Base-by-base conservation (phyloP, 2,113 vertebrate genomes). In the Corythoichthys intestinalis region DNA sequence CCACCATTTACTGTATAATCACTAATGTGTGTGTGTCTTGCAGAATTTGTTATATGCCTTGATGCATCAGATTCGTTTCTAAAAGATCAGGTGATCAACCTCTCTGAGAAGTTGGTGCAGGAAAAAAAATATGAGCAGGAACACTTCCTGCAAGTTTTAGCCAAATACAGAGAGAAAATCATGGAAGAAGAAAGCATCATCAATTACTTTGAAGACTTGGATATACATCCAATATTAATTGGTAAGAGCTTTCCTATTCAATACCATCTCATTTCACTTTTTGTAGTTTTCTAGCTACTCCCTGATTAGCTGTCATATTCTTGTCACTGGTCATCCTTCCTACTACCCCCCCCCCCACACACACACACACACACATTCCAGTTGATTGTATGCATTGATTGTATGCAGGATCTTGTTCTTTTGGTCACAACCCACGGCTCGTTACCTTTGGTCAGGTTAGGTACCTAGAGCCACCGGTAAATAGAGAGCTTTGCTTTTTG, bases 161-260 rank as follows among this genome's bases (percentile, higher is more conserved):
- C 72, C 57, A 70, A 11, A 59, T 97, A 93, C 84, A 89, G 93
- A 52, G 88, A 93, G 50, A 76, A 69, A 53, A 94, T 92, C 15
- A 65, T 75, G 0, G 91, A 93, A 0, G 94, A 96, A 0, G 87
- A 90, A 7, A 93, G 90, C 0, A 91, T 95, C 46, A 74, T 93
- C 57, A 94, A 93, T 90, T 97, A 93, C 76, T 98, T 97, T 68
- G 93, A 95, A 4, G 94, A 98, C 71, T 80, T 92, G 50, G 93
- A 94, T 79, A 83, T 97, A 86, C 75, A 88, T 64, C 89, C 90
- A 8, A 80, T 91, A 34, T 75, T 86, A 65, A 90, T 98, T 4
- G 95, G 97, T 98, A 95, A 54, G 4, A 34, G 20, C 11, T 13
- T 38, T 17, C n/a, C 2, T 20, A 11, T 62, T 17, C 6, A 44